Evolutionary conservation across 2,888 invertebrate genomes (phyloP).

Genomic region (Tupiocoris notatus): DNA sequence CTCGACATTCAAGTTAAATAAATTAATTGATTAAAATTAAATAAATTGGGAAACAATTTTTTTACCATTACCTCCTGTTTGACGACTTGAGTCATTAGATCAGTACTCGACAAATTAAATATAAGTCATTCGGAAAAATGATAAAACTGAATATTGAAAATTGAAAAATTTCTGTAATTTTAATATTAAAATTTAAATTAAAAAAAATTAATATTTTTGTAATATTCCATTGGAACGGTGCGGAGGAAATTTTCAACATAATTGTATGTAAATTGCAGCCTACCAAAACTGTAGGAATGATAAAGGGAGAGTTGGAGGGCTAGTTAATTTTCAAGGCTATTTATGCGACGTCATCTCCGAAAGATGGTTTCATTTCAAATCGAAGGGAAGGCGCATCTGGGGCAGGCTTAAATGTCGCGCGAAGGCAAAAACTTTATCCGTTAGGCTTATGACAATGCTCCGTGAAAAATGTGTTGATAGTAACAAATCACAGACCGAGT

Average conservation of each 20-base stretch:
- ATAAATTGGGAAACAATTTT: no score
- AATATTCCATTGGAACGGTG: not conserved
- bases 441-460: constrained; percentile 10
- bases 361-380: not conserved
- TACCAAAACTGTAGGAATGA: not conserved
- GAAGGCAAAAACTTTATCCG: constrained; percentile 23
- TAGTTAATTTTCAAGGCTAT: not conserved
- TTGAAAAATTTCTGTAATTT: no score
- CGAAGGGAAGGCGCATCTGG: not conserved
- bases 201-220: no score
- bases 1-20: no score
- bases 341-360: not conserved
- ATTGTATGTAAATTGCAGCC: not conserved
- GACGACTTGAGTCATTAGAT: no score
- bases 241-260: not conserved
- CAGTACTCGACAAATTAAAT: no score
- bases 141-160: no score
- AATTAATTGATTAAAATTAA: no score
- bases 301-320: not conserved
- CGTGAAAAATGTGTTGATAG: constrained; percentile 40
- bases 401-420: not conserved
- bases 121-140: no score
- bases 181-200: no score
- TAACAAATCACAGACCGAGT: constrained; percentile 30
- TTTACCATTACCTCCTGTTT: no score